phyloP scores from a whole-genome alignment of 2,888 invertebrate species.

The Myathropa florea region DNA sequence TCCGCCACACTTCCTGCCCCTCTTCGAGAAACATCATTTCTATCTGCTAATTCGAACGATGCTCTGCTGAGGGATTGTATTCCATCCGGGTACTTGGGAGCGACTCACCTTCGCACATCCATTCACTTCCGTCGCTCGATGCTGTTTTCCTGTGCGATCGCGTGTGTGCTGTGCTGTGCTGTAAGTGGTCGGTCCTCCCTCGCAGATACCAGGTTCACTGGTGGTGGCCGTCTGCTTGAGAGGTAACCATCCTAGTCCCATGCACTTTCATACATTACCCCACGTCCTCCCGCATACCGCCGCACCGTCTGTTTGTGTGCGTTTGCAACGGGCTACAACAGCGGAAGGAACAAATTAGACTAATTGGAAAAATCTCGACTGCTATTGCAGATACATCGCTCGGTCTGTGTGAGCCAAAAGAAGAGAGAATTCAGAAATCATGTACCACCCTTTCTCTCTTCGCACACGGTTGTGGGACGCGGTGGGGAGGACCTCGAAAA shows the following conservation, averaged over 20 bases:
- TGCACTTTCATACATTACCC: not conserved
- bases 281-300: not conserved
- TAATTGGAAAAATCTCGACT: conserved; percentile 72
- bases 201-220: conserved; percentile 27
- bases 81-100: conserved; percentile 15
- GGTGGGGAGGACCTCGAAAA: conserved; percentile 10
- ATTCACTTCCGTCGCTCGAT: conserved; percentile 40
- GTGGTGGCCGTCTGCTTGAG: not conserved
- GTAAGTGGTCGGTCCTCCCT: conserved; percentile 20
- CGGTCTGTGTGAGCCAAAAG: not conserved
- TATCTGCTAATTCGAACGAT: conserved; percentile 43
- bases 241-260: not conserved
- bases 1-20: not conserved
- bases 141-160: no score
- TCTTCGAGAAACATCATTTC: conserved; percentile 50
- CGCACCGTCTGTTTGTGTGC: conserved; percentile 16
- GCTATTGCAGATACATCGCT: conserved; percentile 17
- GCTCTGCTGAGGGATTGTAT: not conserved
- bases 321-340: conserved; percentile 56
- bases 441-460: no score
- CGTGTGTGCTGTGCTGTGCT: not conserved
- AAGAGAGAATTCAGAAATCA: conserved; percentile 6
- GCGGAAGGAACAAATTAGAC: conserved; percentile 73
- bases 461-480: not conserved
- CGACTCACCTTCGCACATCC: conserved; percentile 44